Evolutionary conservation across 2,113 vertebrate genomes (phyloP).

Genomic region (Leptodactylus fuscus): DNA sequence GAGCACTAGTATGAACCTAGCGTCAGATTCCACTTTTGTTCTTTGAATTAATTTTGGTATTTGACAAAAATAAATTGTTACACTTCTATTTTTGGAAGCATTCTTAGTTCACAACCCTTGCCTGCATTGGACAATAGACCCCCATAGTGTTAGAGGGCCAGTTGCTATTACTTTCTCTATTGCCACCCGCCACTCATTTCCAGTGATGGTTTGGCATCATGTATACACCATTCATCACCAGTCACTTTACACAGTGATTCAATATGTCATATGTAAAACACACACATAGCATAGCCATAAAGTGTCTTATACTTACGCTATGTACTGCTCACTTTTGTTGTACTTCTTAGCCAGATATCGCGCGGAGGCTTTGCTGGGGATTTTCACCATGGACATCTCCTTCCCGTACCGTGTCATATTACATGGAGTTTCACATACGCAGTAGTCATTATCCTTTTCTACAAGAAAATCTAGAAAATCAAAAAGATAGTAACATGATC

Average conservation of each 20-base stretch:
- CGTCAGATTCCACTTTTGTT: no score
- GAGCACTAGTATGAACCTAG: no score
- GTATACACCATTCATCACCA: neutral
- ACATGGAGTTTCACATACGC: constrained; percentile 95
- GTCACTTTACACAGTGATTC: neutral
- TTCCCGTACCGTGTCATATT: constrained; percentile 94
- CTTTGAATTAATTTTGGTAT: no score
- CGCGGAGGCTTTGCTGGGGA: constrained; percentile 97
- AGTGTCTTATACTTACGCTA: constrained; percentile 77
- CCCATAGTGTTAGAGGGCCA: neutral
- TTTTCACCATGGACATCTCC: constrained; percentile 98
- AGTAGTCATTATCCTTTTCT: constrained; percentile 94
- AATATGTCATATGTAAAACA: neutral
- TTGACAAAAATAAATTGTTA: no score
- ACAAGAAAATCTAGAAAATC: constrained; percentile 81
- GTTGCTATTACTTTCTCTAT: neutral
- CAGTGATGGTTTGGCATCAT: neutral
- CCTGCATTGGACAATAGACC: no score
- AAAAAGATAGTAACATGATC: neutral
- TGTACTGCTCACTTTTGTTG: constrained; percentile 99
- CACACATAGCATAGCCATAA: neutral
- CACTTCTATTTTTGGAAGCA: no score
- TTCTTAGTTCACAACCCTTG: no score
- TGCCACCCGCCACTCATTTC: neutral
- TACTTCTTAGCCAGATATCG: constrained; percentile 98